Evolutionary conservation across 2,797 vertebrate genomes (phyloP).

Genomic region (Squalus acanthias): DNA sequence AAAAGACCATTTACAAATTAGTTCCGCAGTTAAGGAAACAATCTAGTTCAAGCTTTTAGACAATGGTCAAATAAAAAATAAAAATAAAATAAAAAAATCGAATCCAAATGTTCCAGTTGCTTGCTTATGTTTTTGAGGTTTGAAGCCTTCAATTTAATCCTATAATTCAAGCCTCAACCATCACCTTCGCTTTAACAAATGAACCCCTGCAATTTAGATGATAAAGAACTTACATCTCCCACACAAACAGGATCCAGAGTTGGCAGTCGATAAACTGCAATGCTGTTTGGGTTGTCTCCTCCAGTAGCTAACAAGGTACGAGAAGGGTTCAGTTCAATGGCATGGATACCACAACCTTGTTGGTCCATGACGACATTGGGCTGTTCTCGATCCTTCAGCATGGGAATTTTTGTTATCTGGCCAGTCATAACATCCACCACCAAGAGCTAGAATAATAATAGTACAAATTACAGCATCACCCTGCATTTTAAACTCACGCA

Average conservation of each 20-base stretch:
- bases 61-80: background rate
- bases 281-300: slow-evolving; percentile 96
- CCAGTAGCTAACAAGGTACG: slow-evolving; percentile 87
- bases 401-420: slow-evolving; percentile 92
- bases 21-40: slow-evolving; percentile 2
- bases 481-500: background rate
- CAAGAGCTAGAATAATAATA: slow-evolving; percentile 69
- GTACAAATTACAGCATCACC: background rate
- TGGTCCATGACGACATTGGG: slow-evolving; percentile 67
- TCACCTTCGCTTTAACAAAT: slow-evolving; percentile 34
- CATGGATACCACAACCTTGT: slow-evolving; percentile 94
- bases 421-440: slow-evolving; percentile 88
- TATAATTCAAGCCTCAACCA: background rate
- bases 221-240: slow-evolving; percentile 80
- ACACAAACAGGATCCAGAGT: slow-evolving; percentile 94
- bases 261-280: slow-evolving; percentile 90
- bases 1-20: slow-evolving; percentile 42
- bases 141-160: background rate
- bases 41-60: background rate
- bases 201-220: slow-evolving; percentile 27
- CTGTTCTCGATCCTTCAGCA: slow-evolving; percentile 83
- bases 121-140: background rate
- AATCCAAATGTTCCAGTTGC: background rate
- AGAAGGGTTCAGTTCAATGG: slow-evolving; percentile 91
- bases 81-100: background rate